Base-by-base conservation (phyloP, 2,113 vertebrate species). In the Anthoscopus minutus region DNA sequence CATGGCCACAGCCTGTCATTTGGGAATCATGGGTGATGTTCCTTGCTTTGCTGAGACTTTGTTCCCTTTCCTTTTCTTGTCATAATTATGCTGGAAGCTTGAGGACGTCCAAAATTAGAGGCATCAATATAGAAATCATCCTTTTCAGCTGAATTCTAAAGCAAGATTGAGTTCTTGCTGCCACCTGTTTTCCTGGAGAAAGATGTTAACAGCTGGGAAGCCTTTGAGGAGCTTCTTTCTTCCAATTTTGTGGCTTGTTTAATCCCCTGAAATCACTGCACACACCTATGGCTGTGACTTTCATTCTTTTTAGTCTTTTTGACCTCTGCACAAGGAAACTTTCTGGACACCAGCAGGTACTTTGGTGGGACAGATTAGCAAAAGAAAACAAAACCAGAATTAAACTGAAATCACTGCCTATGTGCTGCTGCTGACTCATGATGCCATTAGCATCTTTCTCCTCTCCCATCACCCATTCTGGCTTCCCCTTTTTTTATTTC, bases 71-170 rank as follows among this genome's bases (percentile, higher is more conserved):
- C 47, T 14, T 86, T 80, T 45, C 48, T 91, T 92, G 69, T 81
- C 61, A 17, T 44, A 56, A 87, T 92, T 76, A 14, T 22, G n/a
- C 74, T 38, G 83, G 81, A 72, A 93, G 78, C 62, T 84, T 76
- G 53, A 85, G 89, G 84, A 79, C 65, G 73, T 91, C 74, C 91
- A 92, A 77, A 92, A 91, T 89, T 73, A 92, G 91, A 92, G 81
- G 30, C 54, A 48, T 65, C 91, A 12, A 53, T 65, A 67, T 8
- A 67, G 66, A 89, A 94, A 82, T 81, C 35, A 33, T 82, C 35
- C 57, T 71, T 91, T 84, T 78, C 77, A 86, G 58, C n/a, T 81
- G 60, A 93, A 80, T 72, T 92, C 72, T 28, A 58, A 84, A 72
- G 15, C 4, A 6, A 80, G 40, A 56, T 23, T 4, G 28, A 64